phyloP scores from a whole-genome alignment of 1,140 invertebrate genomes.

The Drosophila equinoxialis region DNA sequence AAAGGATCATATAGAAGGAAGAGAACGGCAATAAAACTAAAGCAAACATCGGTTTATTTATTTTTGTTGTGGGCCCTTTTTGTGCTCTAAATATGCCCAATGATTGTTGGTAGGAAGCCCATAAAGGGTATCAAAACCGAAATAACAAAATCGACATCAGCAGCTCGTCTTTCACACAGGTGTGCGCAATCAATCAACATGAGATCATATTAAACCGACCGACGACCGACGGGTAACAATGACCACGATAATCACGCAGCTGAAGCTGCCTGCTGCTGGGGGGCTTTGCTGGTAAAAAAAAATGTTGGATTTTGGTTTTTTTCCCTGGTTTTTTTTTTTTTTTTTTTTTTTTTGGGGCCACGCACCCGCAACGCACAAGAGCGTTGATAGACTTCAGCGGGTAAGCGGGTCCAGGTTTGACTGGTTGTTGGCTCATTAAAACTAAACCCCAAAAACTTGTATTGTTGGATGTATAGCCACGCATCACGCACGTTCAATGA shows the following conservation, averaged over 20 bases:
- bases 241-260: constrained; percentile 72
- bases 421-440: constrained; percentile 45
- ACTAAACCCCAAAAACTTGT: constrained; percentile 12
- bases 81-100: not conserved
- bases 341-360: constrained; percentile 31
- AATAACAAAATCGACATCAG: constrained; percentile 47
- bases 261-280: constrained; percentile 7
- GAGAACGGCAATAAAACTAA: too few relatives aligned
- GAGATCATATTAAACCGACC: constrained; percentile 77
- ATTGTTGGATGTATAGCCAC: constrained; percentile 1
- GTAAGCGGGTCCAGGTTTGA: constrained; percentile 5
- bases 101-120: not conserved
- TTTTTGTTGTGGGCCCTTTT: too few relatives aligned
- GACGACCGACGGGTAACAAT: constrained; percentile 63
- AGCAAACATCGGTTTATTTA: too few relatives aligned
- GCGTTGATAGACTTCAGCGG: constrained; percentile 59
- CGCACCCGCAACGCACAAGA: constrained; percentile 69
- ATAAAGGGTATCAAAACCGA: constrained; percentile 7
- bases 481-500: constrained; percentile 47
- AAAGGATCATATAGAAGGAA: too few relatives aligned
- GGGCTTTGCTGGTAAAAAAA: not conserved
- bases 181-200: constrained; percentile 80
- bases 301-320: not conserved
- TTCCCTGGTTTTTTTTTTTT: not conserved
- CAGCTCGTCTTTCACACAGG: constrained; percentile 70